Conservation (phyloP, 2,113 vertebrate genomes). For the Toxostoma redivivum region DNA sequence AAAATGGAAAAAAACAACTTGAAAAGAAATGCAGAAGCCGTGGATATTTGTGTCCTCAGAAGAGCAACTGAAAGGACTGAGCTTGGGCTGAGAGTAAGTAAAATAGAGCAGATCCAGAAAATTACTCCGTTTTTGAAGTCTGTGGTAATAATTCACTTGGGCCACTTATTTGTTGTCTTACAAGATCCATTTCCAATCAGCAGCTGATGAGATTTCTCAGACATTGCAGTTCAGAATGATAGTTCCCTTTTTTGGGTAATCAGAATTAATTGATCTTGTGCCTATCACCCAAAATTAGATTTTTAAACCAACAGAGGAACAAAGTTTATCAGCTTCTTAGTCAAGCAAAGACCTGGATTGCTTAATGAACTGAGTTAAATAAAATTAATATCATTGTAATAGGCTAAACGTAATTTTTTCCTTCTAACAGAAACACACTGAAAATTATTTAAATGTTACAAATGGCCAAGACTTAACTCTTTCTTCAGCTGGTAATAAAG, state of each 20-base stretch:
- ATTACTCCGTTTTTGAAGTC: fast-evolving
- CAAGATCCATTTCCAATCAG: neutral
- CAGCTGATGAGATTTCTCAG: neutral
- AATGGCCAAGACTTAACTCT: slow-evolving; percentile 71
- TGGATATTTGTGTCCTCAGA: slow-evolving; percentile 71
- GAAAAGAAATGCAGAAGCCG: neutral
- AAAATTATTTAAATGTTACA: slow-evolving; percentile 71
- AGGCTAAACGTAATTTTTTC: neutral
- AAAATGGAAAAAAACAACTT: slow-evolving; percentile 49
- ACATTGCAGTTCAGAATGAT: neutral
- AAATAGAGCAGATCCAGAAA: neutral
- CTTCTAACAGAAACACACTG: slow-evolving; percentile 75
- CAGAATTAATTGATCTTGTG: neutral
- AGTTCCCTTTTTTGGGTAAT: neutral
- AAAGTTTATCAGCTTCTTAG: neutral
- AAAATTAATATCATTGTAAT: neutral
- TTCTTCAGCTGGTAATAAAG: slow-evolving; percentile 53
- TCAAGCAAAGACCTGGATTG: neutral
- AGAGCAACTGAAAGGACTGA: slow-evolving; percentile 70
- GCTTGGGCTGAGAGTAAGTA: slow-evolving; percentile 72
- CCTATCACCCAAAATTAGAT: neutral
- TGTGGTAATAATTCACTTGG: neutral
- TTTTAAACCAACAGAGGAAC: neutral
- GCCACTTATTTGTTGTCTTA: neutral
- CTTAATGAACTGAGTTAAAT: neutral